Conservation (phyloP, 2,888 invertebrate genomes). For the Pterobdella sp. region DNA sequence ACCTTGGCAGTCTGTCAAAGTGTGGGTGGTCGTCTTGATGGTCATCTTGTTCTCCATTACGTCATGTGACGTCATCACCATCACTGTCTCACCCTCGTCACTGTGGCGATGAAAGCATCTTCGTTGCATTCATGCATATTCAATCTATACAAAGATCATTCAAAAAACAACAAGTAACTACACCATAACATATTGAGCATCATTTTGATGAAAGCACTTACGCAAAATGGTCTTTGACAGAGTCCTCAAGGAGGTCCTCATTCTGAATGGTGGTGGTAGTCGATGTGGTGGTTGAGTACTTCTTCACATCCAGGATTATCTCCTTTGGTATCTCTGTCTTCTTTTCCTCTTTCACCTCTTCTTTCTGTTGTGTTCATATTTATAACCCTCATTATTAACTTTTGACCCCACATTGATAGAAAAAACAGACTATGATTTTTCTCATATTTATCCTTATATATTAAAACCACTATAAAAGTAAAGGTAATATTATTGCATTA, state of each 20-base stretch:
- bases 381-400: neutral
- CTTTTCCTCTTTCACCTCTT: slow-evolving; percentile 5
- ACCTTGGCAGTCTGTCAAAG: slow-evolving; percentile 24
- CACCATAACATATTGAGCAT: neutral
- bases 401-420: neutral
- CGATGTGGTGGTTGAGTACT: slow-evolving; percentile 24
- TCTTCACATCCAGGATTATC: slow-evolving; percentile 24
- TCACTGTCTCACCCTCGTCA: slow-evolving; percentile 19
- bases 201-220: neutral
- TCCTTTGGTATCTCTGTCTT: slow-evolving; percentile 17
- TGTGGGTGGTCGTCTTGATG: slow-evolving; percentile 29
- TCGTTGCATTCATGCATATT: no score
- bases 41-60: slow-evolving; percentile 32
- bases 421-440: neutral
- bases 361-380: neutral
- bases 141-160: neutral
- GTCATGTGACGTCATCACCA: slow-evolving; percentile 29
- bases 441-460: neutral
- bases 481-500: neutral
- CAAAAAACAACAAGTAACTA: neutral
- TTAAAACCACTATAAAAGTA: neutral
- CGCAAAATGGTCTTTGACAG: slow-evolving; percentile 26
- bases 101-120: neutral
- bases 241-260: slow-evolving; percentile 28
- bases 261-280: slow-evolving; percentile 28